These are phyloP conservation scores for Helarctos malayanus DNA, from an alignment of 2,797 vertebrate species.

Conservation along the genomic window DNA sequence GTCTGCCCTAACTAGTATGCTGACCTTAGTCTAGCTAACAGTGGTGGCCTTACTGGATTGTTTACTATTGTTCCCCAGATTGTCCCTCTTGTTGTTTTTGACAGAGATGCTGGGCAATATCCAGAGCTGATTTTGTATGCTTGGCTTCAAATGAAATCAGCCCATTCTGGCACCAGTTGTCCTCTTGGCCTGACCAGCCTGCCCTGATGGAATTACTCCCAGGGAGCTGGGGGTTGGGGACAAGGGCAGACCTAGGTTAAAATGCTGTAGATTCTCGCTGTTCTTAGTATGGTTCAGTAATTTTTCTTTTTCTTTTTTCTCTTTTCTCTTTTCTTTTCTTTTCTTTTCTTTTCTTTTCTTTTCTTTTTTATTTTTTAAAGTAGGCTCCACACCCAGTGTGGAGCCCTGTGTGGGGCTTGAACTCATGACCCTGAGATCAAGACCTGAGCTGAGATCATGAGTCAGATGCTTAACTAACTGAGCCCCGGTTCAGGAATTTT, in stretches of 20 bases:
- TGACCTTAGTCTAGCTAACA: not conserved
- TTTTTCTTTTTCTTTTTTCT: not conserved
- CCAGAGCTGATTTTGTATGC: not conserved
- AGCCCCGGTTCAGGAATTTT: slow-evolving; percentile 16
- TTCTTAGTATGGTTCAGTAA: slow-evolving; percentile 30
- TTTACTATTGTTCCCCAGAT: not conserved
- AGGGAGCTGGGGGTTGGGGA: not conserved
- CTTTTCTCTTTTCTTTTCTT: not conserved
- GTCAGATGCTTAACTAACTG: not conserved
- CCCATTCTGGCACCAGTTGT: not conserved
- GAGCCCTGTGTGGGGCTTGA: not conserved
- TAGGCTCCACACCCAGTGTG: not conserved
- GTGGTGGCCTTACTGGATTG: slow-evolving; percentile 34
- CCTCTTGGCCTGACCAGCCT: not conserved
- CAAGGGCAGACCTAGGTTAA: not conserved
- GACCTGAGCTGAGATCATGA: not conserved
- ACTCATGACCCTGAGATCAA: not conserved
- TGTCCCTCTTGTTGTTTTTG: not conserved
- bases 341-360: no score
- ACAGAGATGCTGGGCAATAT: not conserved
- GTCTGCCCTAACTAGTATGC: not conserved
- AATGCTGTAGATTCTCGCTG: slow-evolving; percentile 5
- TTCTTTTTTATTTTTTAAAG: not conserved
- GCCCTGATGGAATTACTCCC: not conserved
- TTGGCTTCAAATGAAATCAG: slow-evolving; percentile 50